Base-by-base conservation (phyloP, 2,113 vertebrate genomes). In the Cephalopterus ornatus region DNA sequence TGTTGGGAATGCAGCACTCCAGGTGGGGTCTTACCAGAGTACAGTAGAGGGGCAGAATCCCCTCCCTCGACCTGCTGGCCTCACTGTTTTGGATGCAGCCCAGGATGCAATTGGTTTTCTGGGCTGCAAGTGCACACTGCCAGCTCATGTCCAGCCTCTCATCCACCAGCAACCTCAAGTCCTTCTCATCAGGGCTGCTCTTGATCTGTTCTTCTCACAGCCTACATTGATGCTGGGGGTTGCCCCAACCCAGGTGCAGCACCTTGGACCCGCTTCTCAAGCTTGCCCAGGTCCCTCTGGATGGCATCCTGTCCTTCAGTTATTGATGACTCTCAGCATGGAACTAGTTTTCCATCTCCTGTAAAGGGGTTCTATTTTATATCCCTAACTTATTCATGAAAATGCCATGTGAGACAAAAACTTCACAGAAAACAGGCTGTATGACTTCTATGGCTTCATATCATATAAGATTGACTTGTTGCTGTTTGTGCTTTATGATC, bases 1-100 rank as follows among this genome's bases (percentile, higher is more conserved):
- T 13, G 10, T 3, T 78, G 56, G 28, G 23, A 41, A 8, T 28
- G 28, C 14, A 46, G 8, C 12, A 20, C 10, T 53, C 0, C 0
- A 46, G 46, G 8, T n/a, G 19, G 18, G 22, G 28, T 46, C 39
- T 6, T 28, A 47, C 5, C 19, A n/a, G 47, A n/a, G 39, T 33
- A 58, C 35, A 67, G 20, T 2, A 44, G n/a, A 37, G 14, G 19
- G 12, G 19, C n/a, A 55, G 33, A 62, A 71, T 24, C 8, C 7
- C 19, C 19, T 33, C 3, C 23, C 9, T 12, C 10, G 18, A 19
- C 27, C 22, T 37, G 14, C 22, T 68, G 72, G 11, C 44, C 8
- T 9, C 5, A 1, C 8, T 35, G 28, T 14, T 37, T 61, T 77
- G 33, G 46, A 10, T 23, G 55, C 37, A 46, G 21, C 33, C 46